A percentile compares a stretch with the other conserved stretches of the same genome.
Conservation (phyloP, 2,797 vertebrate genomes). For the Halcyon smyrnensis region DNA sequence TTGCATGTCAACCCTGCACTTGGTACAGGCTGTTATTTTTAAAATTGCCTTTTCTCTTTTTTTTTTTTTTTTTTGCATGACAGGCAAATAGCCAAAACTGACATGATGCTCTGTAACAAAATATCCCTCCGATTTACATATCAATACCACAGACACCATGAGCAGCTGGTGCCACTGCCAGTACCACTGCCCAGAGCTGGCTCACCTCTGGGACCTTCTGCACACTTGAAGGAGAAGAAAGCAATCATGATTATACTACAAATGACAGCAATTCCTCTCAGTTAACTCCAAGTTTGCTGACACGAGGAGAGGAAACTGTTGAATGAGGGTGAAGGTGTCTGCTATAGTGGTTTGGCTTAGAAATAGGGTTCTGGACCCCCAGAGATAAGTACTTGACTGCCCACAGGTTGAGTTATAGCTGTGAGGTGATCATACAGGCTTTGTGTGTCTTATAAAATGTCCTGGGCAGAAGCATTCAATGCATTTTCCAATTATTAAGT, state of each 20-base stretch:
- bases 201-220: background rate
- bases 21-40: background rate
- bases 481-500: background rate
- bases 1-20: background rate
- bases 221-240: background rate
- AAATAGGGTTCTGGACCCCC: background rate
- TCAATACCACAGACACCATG: accelerated
- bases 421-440: background rate
- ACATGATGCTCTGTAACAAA: background rate
- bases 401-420: background rate
- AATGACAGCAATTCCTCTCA: background rate
- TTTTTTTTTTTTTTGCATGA: background rate
- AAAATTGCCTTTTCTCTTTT: background rate
- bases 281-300: background rate
- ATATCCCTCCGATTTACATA: background rate
- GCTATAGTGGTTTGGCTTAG: background rate
- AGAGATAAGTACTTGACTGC: background rate
- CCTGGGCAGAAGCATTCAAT: background rate
- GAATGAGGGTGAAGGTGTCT: background rate
- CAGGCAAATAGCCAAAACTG: background rate
- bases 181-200: no score
- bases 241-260: accelerated
- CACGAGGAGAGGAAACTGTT: background rate
- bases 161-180: no score
- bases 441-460: background rate